A percentile compares a stretch with the other conserved stretches of the same genome.
Conservation (phyloP, 2,797 vertebrate genomes). For the Diglossa cyanea region DNA sequence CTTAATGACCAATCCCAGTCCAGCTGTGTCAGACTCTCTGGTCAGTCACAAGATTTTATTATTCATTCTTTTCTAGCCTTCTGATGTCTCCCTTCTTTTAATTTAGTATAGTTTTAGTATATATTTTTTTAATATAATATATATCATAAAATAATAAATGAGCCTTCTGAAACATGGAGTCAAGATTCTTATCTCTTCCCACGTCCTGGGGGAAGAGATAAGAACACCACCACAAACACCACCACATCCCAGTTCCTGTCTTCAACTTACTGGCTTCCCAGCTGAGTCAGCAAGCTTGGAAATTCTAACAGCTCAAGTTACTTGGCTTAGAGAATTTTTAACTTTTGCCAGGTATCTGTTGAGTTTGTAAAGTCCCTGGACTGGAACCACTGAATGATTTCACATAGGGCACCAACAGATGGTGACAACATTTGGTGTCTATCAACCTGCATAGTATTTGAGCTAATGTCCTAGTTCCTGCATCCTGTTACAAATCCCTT, state of each 20-base stretch:
- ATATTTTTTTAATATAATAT: no score
- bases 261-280: not conserved
- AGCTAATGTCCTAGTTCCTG: slow-evolving; percentile 30
- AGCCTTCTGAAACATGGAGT: no score
- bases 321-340: not conserved
- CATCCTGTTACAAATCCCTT: slow-evolving; percentile 27
- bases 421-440: slow-evolving; percentile 53
- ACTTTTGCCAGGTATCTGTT: slow-evolving; percentile 34
- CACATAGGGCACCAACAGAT: slow-evolving; percentile 37
- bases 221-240: no score
- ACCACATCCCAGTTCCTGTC: not conserved
- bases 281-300: not conserved
- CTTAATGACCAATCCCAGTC: no score
- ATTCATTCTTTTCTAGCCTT: no score
- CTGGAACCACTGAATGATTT: slow-evolving; percentile 27
- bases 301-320: not conserved
- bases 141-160: no score
- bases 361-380: not conserved
- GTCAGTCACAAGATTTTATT: no score
- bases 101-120: no score
- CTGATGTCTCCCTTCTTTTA: no score
- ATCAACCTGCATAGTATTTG: not conserved
- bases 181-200: no score
- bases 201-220: no score
- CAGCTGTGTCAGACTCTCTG: no score